Evolutionary conservation across 2,113 vertebrate genomes (phyloP).

Genomic region (Felis chaus): DNA sequence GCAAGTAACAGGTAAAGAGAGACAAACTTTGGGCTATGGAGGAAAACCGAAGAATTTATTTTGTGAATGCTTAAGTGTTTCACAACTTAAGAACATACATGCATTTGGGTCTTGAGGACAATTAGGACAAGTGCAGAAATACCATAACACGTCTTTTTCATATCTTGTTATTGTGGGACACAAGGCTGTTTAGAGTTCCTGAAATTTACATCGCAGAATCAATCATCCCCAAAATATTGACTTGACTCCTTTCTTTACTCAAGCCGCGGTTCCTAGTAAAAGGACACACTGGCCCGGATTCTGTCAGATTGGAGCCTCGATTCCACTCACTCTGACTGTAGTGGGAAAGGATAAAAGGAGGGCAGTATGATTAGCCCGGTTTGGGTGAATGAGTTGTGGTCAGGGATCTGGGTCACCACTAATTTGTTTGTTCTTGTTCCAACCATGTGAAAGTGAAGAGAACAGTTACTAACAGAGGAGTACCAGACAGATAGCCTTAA

Average conservation of each 20-base stretch:
- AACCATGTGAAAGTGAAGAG: not conserved
- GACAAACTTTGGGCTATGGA: not conserved
- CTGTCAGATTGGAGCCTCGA: not conserved
- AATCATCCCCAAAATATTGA: not conserved
- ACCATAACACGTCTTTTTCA: not conserved
- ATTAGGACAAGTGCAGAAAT: not conserved
- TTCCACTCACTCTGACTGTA: not conserved
- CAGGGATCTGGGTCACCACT: not conserved
- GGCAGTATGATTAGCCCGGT: rapidly evolving
- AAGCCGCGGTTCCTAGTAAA: not conserved
- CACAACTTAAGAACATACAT: not conserved
- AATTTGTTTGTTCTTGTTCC: not conserved
- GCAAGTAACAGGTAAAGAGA: not conserved
- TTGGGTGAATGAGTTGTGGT: not conserved
- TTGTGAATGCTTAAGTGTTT: not conserved
- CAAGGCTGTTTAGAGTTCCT: not conserved
- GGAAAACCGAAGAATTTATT: not conserved
- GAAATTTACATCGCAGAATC: not conserved
- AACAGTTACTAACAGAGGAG: not conserved
- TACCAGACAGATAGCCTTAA: not conserved
- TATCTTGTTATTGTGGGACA: not conserved
- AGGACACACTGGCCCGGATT: not conserved
- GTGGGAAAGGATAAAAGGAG: too few species aligned
- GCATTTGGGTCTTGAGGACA: not conserved
- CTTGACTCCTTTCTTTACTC: not conserved